These are phyloP conservation scores for Sialis lutaria DNA, from an alignment of 2,888 invertebrate genomes.

Conservation along the genomic window DNA sequence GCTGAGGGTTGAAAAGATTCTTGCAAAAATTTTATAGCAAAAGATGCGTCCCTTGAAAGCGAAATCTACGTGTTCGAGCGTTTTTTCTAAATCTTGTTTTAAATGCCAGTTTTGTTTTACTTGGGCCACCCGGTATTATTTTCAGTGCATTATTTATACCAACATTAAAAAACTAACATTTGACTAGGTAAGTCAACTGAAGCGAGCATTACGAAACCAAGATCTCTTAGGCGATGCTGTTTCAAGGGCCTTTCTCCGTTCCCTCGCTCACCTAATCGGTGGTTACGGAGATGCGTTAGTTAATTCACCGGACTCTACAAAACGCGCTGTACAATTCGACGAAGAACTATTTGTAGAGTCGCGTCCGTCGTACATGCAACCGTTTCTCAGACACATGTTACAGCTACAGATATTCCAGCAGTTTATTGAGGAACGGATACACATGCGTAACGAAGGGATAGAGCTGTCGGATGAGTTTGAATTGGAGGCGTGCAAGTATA, in stretches of 20 bases:
- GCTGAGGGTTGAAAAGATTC: too few species aligned
- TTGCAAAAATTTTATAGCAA: too few species aligned
- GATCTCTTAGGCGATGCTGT: conserved; percentile 78
- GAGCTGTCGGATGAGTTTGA: conserved; percentile 94
- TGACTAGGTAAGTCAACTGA: conserved; percentile 55
- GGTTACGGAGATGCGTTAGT: conserved; percentile 78
- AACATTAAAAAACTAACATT: too few species aligned
- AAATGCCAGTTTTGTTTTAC: too few species aligned
- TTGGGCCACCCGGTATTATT: too few species aligned
- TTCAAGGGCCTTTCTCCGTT: conserved; percentile 78
- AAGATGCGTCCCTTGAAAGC: too few species aligned
- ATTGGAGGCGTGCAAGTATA: conserved; percentile 60
- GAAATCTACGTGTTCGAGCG: too few species aligned
- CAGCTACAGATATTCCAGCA: conserved; percentile 86
- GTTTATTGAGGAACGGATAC: conserved; percentile 89
- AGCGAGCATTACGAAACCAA: conserved; percentile 56
- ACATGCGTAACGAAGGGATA: conserved; percentile 80
- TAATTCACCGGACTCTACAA: too few species aligned
- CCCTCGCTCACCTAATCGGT: conserved; percentile 85
- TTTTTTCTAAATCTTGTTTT: too few species aligned
- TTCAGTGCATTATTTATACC: too few species aligned
- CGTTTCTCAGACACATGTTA: conserved; percentile 78
- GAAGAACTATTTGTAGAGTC: conserved; percentile 76
- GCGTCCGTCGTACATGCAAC: conserved; percentile 67
- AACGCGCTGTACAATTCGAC: conserved; percentile 58